phyloP scores from a whole-genome alignment of 1,140 invertebrate species.

The Aphidius gifuensis region DNA sequence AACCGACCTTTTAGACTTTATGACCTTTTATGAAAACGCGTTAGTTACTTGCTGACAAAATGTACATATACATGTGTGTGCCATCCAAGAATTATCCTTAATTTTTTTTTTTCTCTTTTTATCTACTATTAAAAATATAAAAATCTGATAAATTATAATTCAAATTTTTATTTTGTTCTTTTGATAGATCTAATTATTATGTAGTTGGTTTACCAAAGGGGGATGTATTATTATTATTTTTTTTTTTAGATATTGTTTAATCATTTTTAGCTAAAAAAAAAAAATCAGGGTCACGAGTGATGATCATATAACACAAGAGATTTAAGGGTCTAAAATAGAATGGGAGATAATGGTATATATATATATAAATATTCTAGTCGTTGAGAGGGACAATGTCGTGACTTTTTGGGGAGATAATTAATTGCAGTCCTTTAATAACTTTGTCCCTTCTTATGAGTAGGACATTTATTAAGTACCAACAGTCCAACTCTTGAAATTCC shows the following conservation, averaged over 20 bases:
- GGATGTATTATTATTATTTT: no score
- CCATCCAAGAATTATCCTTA: neutral
- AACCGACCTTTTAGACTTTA: conserved; percentile 41
- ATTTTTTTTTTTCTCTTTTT: conserved; percentile 1
- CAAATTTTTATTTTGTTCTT: no score
- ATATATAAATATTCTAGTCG: no score
- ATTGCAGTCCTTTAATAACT: conserved; percentile 50
- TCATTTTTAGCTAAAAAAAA: no score
- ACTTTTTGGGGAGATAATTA: conserved; percentile 45
- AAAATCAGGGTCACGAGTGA: no score
- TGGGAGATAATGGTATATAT: no score
- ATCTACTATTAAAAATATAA: neutral
- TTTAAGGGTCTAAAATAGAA: no score
- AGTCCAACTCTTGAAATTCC: conserved; percentile 42
- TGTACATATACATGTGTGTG: neutral
- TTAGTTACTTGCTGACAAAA: conserved; percentile 26
- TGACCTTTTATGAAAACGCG: conserved; percentile 32
- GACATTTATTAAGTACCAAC: conserved; percentile 42
- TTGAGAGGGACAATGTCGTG: conserved; percentile 20
- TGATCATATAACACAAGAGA: no score
- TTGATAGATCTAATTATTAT: no score
- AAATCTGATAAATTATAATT: no score
- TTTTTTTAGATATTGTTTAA: no score
- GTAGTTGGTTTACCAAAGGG: no score
- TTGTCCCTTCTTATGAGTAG: conserved; percentile 36